Evolutionary conservation across 30 jellyfish, hydroid and myxozoan genomes (phyloP), one percentile per base, ranked within the genome.

Genomic region (Rhopilema esculentum): DNA sequence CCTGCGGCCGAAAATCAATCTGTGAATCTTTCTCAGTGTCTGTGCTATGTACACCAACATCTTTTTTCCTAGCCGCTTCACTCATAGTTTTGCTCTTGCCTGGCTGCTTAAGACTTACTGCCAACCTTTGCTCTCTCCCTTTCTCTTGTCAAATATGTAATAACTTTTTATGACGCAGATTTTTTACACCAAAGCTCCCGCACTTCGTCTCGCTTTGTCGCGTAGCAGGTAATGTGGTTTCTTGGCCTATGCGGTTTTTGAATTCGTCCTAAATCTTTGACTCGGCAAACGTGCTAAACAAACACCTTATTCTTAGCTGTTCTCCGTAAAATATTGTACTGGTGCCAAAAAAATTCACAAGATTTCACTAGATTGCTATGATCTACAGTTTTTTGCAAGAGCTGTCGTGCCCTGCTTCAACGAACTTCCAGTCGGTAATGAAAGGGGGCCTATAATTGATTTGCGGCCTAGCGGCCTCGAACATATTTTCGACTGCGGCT

Each of bases 51-150:
- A 40, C 57, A 40, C 57, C 57, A 40, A 40, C 57, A 40, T 73
- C 84, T 73, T 73, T 73, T 73, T 20, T 73, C 51, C 50, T 66
- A 30, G 84, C 84, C 84, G 84, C 84, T 73, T 32, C 66, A 20
- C 71, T 40, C 12, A 12, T 40, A 40, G 9, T 12, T 40, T 40
- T 6, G 57, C 57, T 40, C 57, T 40, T 40, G 12, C 57, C 57
- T 40, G 57, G 57, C 12, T 2, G 57, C 57, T 40, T 12, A 40
- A 2, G 9, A 2, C 9, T 40, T 6, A 12, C 6, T 2, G 6
- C 12, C 57, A 40, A 40, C 6, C 57, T 12, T 6, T 40, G 9
- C 57, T 40, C 12, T 40, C 57, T 40, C 57, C 6, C 57, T 2
- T 40, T 40, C 12, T 40, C 57, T 40, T 40, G 57, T 2, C 6